Base-by-base conservation (phyloP, 2,797 vertebrate genomes). In the Thripadectes ignobilis region DNA sequence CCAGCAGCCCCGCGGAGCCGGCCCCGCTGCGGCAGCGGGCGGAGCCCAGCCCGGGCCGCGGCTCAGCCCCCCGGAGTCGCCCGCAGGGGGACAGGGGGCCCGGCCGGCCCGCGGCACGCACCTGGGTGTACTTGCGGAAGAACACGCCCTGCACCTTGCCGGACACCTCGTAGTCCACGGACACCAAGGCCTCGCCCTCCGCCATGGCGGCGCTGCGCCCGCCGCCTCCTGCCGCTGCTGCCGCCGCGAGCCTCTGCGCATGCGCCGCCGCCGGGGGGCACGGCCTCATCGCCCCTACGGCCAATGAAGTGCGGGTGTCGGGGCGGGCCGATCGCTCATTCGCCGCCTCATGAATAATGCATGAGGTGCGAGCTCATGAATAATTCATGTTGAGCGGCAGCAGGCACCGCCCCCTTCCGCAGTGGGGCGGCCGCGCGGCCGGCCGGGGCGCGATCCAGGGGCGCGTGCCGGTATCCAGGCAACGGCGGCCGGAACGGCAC, bases 101-200 rank as follows among this genome's bases (percentile, higher is more conserved):
- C 7, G 19, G 12, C 8, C 12, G 11, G 10, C 9, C 12, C 19
- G 12, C 48, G 7, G n/a, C 29, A 88, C 97, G 93, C 97, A 99
- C 99, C 98, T 99, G 99, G 4, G 99, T 99, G 97, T 99, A 98
- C 97, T 99, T 99, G 87, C 99, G 98, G 97, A 99, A 99, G 97
- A 99, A 99, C 69, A 99, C 99, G 48, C 99, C 99, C 97, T 99
- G 99, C 68, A 99, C 99, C 95, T 95, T 99, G 62, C 99, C 99
- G 97, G 94, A 98, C 87, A 99, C 96, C 96, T 99, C 99, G 96
- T 99, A 99, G 94, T 99, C 98, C 97, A 99, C 98, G 12, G 99
- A 99, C 57, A 99, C 36, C 10, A 99, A 91, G 4, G 98, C 98
- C 78, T 98, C 98, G 57, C 68, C 95, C 78, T 96, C 96, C 67